Conservation (phyloP, 1,140 invertebrate genomes). For the Drosophila subobscura region DNA sequence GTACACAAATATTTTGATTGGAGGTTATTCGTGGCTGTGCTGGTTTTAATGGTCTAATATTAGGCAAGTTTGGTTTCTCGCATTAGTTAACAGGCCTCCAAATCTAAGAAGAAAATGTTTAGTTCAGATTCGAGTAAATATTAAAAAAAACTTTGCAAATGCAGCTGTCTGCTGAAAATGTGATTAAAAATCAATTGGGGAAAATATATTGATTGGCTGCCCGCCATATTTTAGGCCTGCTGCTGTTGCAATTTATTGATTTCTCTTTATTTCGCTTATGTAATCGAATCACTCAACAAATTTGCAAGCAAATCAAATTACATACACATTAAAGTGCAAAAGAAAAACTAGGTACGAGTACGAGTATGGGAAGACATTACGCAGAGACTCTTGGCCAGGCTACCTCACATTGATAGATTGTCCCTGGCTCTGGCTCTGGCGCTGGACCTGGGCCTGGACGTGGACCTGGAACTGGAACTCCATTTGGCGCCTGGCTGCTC, state of each 20-base stretch:
- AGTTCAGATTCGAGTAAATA: slow-evolving; percentile 1
- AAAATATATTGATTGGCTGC: slow-evolving; percentile 11
- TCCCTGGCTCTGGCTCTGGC: slow-evolving; percentile 5
- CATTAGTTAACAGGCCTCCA: slow-evolving; percentile 9
- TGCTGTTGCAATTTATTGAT: slow-evolving; percentile 45
- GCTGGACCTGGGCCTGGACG: too few species aligned
- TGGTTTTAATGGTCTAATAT: slow-evolving; percentile 9
- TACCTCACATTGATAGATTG: slow-evolving; percentile 63
- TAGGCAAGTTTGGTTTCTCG: slow-evolving; percentile 21
- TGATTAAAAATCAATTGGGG: slow-evolving; percentile 33
- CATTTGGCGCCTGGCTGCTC: slow-evolving; percentile 58
- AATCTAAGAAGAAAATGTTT: slow-evolving; percentile 1
- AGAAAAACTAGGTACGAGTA: slow-evolving; percentile 13
- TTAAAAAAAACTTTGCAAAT: slow-evolving; percentile 18
- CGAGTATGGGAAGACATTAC: slow-evolving; percentile 1
- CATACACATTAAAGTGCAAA: slow-evolving; percentile 58
- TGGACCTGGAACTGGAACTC: slow-evolving; percentile 13
- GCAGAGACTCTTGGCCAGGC: slow-evolving; percentile 5
- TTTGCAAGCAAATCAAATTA: slow-evolving; percentile 73
- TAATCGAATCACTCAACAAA: slow-evolving; percentile 70
- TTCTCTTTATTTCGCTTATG: slow-evolving; percentile 50
- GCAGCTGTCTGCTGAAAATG: slow-evolving; percentile 11
- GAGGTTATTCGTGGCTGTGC: slow-evolving; percentile 8
- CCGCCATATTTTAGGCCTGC: slow-evolving; percentile 16
- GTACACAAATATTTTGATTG: slow-evolving; percentile 39